Evolutionary conservation across 2,888 invertebrate genomes (phyloP), one percentile per base, ranked within the genome.

Genomic region (Therioaphis trifolii): DNA sequence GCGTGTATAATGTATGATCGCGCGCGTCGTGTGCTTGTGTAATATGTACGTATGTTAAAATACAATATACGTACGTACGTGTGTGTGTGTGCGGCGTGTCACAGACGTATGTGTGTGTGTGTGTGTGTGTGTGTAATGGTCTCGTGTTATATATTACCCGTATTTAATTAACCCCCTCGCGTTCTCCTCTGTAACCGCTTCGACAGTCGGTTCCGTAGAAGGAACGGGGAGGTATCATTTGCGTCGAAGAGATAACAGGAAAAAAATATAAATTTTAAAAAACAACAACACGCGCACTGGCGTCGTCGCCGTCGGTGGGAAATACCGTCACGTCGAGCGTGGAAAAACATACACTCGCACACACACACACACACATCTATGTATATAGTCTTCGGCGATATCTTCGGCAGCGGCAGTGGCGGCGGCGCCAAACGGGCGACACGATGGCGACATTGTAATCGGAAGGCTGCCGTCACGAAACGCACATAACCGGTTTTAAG

Each of bases 381-480:
- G 35, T 35, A 35, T 35, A 7, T 46, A 52, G 40, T 75, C 21
- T n/a, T 49, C 43, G 63, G 49, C 63, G 63, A 63, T 63, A 66
- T 77, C 61, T 52, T 71, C 63, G 11, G 49, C 40, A 40, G 68
- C 12, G 63, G 80, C 58, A 9, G 61, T 46, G 66, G n/a, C 61
- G 35, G 74, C 77, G 82, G 72, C 82, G 82, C 82, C 82, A 74
- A 82, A 72, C 82, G 72, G 63, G 63, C 82, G 82, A 74, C 71
- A 52, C 72, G 82, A 82, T 63, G 80, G 80, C 80, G 80, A 80
- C 80, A 72, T 58, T 49, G 80, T 80, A 80, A 72, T 72, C 80
- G 80, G 80, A 72, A 80, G 80, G 80, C 80, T 43, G 46, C 43
- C 71, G 69, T 46, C 72, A 69, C 68, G 55, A 43, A 77, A 77